Evolutionary conservation across 2,113 vertebrate genomes (phyloP).

Genomic region (Oostethus manadensis): DNA sequence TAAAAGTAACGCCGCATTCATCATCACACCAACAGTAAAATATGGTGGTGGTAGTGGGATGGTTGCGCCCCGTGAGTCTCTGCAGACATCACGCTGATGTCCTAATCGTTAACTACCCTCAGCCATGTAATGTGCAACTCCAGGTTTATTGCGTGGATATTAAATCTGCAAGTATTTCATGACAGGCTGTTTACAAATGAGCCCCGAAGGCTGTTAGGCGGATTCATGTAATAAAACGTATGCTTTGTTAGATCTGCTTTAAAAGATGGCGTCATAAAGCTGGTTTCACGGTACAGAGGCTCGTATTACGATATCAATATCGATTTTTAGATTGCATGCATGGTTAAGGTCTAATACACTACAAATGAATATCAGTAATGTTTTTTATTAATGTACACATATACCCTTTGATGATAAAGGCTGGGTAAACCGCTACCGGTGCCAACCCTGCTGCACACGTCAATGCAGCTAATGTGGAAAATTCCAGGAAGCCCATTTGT

Average conservation of each 20-base stretch:
- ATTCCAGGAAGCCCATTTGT: constrained; percentile 48
- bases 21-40: no score
- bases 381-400: constrained; percentile 27
- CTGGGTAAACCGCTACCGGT: constrained; percentile 33
- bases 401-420: constrained; percentile 19
- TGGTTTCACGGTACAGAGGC: constrained; percentile 10
- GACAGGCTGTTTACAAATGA: constrained; percentile 19
- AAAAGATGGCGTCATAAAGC: constrained; percentile 28
- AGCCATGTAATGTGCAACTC: constrained; percentile 5
- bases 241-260: constrained; percentile 7
- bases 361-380: constrained; percentile 37
- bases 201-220: constrained; percentile 19
- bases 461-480: constrained; percentile 45
- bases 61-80: neutral
- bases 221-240: constrained; percentile 20
- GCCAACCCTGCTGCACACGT: constrained; percentile 34
- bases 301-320: neutral
- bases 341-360: constrained; percentile 26
- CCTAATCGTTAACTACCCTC: constrained; percentile 9
- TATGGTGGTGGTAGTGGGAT: no score
- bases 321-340: neutral
- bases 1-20: no score
- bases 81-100: constrained; percentile 22
- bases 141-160: constrained; percentile 14
- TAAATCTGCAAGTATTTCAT: constrained; percentile 23